Conservation (phyloP, 2,797 vertebrate genomes). For the Peromyscus nudipes region DNA sequence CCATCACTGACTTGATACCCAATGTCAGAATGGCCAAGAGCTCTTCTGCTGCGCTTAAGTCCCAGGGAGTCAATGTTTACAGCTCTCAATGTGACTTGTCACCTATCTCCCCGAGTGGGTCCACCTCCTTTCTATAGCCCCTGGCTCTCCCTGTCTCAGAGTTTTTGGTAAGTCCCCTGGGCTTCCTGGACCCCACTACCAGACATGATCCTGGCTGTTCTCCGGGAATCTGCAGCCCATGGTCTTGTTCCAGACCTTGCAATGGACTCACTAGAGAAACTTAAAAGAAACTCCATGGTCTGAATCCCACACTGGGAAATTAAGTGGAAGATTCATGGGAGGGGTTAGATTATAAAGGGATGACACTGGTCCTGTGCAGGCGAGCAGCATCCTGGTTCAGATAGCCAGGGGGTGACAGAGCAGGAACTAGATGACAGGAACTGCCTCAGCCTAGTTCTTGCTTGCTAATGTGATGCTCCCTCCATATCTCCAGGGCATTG, state of each 20-base stretch:
- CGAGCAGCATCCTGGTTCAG: neutral
- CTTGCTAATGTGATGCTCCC: neutral
- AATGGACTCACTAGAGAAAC: neutral
- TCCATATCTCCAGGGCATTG: neutral
- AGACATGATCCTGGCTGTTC: neutral
- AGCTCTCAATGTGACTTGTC: neutral
- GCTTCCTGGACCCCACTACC: neutral
- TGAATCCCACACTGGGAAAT: neutral
- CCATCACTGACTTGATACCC: constrained; percentile 32
- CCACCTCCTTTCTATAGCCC: neutral
- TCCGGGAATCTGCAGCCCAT: neutral
- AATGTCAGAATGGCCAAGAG: neutral
- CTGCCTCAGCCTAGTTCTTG: neutral
- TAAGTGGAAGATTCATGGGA: neutral
- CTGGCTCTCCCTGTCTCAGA: neutral
- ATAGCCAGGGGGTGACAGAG: neutral
- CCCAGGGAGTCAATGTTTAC: neutral
- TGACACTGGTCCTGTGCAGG: neutral
- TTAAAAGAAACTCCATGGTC: neutral
- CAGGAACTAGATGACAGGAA: neutral
- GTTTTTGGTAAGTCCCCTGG: neutral
- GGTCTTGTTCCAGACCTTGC: neutral
- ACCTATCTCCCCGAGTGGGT: accelerated
- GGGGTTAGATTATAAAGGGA: neutral
- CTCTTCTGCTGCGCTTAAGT: neutral